Evolutionary conservation across 2,888 invertebrate genomes (phyloP).

Genomic region (Melinaea menophilus): DNA sequence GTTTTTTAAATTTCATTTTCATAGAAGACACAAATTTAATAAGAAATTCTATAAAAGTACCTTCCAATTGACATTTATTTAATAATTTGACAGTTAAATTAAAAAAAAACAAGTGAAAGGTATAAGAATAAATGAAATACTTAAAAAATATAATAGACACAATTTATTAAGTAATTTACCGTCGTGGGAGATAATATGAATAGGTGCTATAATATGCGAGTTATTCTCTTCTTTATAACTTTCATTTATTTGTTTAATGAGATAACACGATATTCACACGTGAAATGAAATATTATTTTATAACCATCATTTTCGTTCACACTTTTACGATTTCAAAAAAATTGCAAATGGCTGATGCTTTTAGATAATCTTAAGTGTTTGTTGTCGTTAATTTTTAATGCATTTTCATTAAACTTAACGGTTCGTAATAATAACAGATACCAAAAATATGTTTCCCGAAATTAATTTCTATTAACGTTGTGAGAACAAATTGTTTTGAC

Average conservation of each 20-base stretch:
- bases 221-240: conserved; percentile 56
- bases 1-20: too few relatives aligned
- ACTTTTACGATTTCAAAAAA: not conserved
- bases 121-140: conserved; percentile 36
- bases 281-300: conserved; percentile 15
- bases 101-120: conserved; percentile 37
- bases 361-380: too few relatives aligned
- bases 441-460: not conserved
- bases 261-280: conserved; percentile 43
- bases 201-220: conserved; percentile 56
- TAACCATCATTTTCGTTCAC: not conserved
- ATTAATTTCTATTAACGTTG: not conserved
- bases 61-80: too few relatives aligned
- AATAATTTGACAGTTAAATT: too few relatives aligned
- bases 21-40: too few relatives aligned
- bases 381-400: too few relatives aligned
- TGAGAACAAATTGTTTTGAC: conserved; percentile 20
- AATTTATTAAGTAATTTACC: conserved; percentile 56
- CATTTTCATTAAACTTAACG: too few relatives aligned
- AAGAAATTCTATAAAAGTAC: too few relatives aligned
- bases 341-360: not conserved
- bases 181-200: conserved; percentile 72
- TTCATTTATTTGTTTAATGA: conserved; percentile 55
- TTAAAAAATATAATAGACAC: conserved; percentile 40
- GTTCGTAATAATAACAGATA: too few relatives aligned